These are phyloP conservation scores for pig (Sus scrofa) DNA, from an alignment of 2,113 vertebrate genomes.

Conservation along the genomic window T2T-Sscrofa CM000826.6:46863501-46864000, in stretches of 20 bases:
- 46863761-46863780: accelerated
- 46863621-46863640: background rate
- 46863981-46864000: too few relatives aligned
- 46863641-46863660: background rate
- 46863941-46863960: background rate
- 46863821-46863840: background rate
- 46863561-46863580: background rate
- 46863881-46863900: background rate
- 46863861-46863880: background rate
- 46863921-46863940: background rate
- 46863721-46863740: background rate
- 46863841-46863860: too few relatives aligned
- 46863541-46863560: background rate
- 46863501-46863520: background rate
- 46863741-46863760: background rate
- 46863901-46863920: background rate
- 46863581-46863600: background rate
- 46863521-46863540: background rate
- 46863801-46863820: background rate
- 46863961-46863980: background rate
- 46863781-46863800: background rate
- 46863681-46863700: background rate
- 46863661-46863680: background rate
- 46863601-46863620: background rate
- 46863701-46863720: background rate